Evolutionary conservation across 2,113 vertebrate genomes (phyloP), one percentile per base, ranked within the genome.

Genomic region (Thymallus thymallus): DNA sequence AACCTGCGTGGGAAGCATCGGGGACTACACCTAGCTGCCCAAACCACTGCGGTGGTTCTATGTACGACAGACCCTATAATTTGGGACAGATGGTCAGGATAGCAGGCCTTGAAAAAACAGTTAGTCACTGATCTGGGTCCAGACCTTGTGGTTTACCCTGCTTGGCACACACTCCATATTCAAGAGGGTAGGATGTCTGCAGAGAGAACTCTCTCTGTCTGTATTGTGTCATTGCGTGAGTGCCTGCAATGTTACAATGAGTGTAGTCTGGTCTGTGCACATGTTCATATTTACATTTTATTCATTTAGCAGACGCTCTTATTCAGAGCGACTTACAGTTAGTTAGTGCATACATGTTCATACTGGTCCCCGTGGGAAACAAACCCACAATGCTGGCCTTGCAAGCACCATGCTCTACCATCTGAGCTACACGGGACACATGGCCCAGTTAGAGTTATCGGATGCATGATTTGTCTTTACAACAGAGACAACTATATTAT

Each of bases 41-140:
- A 91, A 90, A 90, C 89, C 88, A 20, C 85, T 63, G 80, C 61
- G 87, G 88, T 73, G 83, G 86, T 80, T 89, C 79, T 88, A 80
- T 81, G 79, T 84, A 78, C 69, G 85, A 87, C 86, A 88, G 85
- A 69, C 75, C 79, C 86, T 90, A 74, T 93, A 91, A 92, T 92
- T 90, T 84, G 73, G 84, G 82, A 88, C 87, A 93, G 85, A 90
- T 90, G 90, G 75, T 79, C 87, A 85, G 86, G 83, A 81, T 74
- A 86, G 79, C 62, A 69, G 76, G 22, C 85, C 89, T 88, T 85
- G 87, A 90, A 90, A 85, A 89, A 87, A 68, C 88, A 81, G 68
- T 86, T 86, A 82, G 82, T 82, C 76, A 74, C 82, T 69, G 71
- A 82, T 89, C 72, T 55, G 32, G 73, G 83, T 83, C 83, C 77